phyloP scores from a whole-genome alignment of 2,888 invertebrate genomes.

The Craniophora ligustri region DNA sequence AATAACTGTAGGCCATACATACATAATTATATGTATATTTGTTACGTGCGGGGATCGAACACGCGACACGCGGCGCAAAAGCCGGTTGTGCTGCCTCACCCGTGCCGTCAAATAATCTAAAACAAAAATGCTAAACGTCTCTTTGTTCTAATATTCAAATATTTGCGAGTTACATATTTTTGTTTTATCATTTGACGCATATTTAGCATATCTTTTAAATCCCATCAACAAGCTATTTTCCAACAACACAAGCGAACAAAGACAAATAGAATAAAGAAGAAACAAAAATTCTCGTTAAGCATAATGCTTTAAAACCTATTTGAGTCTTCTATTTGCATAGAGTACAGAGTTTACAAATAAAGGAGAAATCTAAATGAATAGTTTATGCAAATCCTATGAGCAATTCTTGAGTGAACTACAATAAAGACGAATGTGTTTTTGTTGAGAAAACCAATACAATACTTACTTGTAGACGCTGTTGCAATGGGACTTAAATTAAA shows the following conservation, averaged over 20 bases:
- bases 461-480: conserved; percentile 20
- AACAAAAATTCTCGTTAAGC: conserved; percentile 26
- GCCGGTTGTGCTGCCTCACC: no score
- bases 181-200: conserved; percentile 8
- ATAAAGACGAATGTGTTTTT: conserved; percentile 47
- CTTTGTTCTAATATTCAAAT: no score
- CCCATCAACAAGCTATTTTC: conserved; percentile 20
- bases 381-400: conserved; percentile 48
- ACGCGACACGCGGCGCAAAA: no score
- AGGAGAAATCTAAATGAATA: conserved; percentile 47
- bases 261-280: conserved; percentile 29
- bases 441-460: conserved; percentile 45
- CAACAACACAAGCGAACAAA: neutral
- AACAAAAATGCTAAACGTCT: no score
- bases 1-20: no score
- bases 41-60: no score
- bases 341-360: conserved; percentile 44
- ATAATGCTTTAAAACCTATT: conserved; percentile 39
- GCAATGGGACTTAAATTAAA: conserved; percentile 15
- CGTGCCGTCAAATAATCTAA: no score
- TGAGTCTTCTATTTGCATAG: conserved; percentile 32
- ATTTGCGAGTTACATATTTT: no score
- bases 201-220: conserved; percentile 28
- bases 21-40: no score
- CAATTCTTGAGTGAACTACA: conserved; percentile 48